These are phyloP conservation scores for Vollenhovia emeryi DNA, from an alignment of 1,140 invertebrate genomes.

Conservation along the genomic window DNA sequence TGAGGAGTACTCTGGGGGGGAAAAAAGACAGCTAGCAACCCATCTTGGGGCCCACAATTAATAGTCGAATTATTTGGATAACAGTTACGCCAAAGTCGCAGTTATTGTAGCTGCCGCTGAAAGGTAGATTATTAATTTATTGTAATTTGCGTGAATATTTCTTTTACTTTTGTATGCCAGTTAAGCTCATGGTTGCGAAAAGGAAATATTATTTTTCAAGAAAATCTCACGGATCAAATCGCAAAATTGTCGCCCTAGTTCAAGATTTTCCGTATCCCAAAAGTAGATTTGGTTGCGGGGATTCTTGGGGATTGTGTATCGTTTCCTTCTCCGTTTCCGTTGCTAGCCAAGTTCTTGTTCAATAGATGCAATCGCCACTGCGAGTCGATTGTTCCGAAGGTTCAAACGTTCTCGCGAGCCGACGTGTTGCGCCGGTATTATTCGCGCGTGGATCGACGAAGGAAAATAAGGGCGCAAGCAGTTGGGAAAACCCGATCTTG, in stretches of 20 bases:
- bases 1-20: not conserved
- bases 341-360: conserved; percentile 26
- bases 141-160: not conserved
- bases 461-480: conserved; percentile 5
- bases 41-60: no score
- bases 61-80: no score
- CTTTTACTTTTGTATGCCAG: not conserved
- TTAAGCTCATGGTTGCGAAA: not conserved
- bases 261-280: not conserved
- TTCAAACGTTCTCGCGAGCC: conserved; percentile 7
- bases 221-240: not conserved
- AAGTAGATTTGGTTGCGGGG: not conserved
- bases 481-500: conserved; percentile 2
- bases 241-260: not conserved
- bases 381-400: conserved; percentile 11
- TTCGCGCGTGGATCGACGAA: conserved; percentile 25
- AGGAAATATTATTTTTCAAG: not conserved
- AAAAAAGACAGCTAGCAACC: no score
- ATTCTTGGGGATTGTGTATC: conserved; percentile 8
- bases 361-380: conserved; percentile 54
- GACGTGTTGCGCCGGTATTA: conserved; percentile 1
- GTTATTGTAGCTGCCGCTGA: not conserved
- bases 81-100: not conserved
- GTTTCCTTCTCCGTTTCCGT: not conserved
- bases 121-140: conserved; percentile 5